Evolutionary conservation across 1,140 invertebrate species (phyloP).

Genomic region (Anthonomus grandis): DNA sequence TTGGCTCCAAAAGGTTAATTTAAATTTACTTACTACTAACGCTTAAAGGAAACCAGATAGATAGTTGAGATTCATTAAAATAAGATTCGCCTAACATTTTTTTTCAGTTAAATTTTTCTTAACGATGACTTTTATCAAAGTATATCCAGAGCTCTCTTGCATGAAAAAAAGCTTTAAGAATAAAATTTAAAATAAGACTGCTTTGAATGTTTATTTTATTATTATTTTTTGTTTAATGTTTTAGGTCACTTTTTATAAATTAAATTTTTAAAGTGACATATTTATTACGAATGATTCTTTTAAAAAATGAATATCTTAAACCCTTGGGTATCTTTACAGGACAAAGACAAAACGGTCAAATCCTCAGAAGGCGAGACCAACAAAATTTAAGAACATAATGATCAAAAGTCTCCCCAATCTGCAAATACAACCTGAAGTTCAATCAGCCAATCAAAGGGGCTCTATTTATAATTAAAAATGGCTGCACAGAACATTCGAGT

Average conservation of each 20-base stretch:
- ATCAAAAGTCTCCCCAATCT: constrained; percentile 36
- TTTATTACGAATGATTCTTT: no score
- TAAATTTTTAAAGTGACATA: no score
- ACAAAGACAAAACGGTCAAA: constrained; percentile 44
- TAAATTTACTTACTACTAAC: no score
- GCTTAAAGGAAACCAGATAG: no score
- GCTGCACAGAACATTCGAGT: constrained; percentile 19
- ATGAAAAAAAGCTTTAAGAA: not conserved
- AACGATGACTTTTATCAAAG: no score
- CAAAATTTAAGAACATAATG: constrained; percentile 40
- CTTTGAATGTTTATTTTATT: constrained; percentile 19
- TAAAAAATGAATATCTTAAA: no score
- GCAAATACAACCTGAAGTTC: constrained; percentile 35
- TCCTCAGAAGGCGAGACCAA: constrained; percentile 42
- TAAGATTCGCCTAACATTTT: constrained; percentile 18
- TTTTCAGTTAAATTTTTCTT: no score
- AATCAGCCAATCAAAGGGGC: constrained; percentile 33
- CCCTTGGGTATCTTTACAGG: constrained; percentile 48
- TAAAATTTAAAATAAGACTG: constrained; percentile 9
- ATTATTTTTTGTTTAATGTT: no score
- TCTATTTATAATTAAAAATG: constrained; percentile 22
- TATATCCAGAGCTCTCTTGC: no score
- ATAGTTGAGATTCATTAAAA: no score
- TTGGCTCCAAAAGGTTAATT: no score
- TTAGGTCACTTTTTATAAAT: no score